Percentiles rank a stretch among this genome's conserved stretches.
These are phyloP conservation scores for Synergus umbraculus DNA, from an alignment of 2,888 invertebrate genomes.

Conservation along the genomic window DNA sequence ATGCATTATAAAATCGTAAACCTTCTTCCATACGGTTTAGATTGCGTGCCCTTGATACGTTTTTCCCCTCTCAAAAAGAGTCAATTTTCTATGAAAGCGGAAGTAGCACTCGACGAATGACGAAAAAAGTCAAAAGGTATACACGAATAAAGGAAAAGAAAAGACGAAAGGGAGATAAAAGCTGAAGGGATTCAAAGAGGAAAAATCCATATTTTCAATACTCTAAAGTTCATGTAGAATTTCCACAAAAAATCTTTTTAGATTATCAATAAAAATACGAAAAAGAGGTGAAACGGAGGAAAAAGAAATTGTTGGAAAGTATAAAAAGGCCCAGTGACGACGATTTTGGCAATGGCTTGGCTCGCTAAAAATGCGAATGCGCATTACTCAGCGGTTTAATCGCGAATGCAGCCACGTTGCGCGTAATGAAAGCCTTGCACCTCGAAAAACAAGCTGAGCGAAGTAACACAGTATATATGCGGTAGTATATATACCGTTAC, in stretches of 20 bases:
- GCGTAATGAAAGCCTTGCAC: conserved; percentile 72
- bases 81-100: background rate
- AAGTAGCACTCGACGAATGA: background rate
- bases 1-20: background rate
- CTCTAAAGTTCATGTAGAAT: background rate
- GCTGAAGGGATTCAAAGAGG: background rate
- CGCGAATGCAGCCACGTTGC: conserved; percentile 65
- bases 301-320: background rate
- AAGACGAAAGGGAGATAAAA: background rate
- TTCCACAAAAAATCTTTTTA: background rate
- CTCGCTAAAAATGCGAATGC: conserved; percentile 72
- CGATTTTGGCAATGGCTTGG: conserved; percentile 58
- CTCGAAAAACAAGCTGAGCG: conserved; percentile 66
- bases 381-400: conserved; percentile 75
- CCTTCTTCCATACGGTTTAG: background rate
- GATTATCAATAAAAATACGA: background rate
- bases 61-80: background rate
- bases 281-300: background rate
- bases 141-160: background rate
- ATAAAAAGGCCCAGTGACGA: conserved; percentile 58
- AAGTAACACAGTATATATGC: conserved; percentile 35
- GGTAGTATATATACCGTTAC: conserved; percentile 20
- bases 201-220: background rate
- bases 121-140: background rate
- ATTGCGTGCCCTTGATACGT: background rate